Evolutionary conservation across 2,888 invertebrate species (phyloP).

Genomic region (Sarcophaga carnaria): DNA sequence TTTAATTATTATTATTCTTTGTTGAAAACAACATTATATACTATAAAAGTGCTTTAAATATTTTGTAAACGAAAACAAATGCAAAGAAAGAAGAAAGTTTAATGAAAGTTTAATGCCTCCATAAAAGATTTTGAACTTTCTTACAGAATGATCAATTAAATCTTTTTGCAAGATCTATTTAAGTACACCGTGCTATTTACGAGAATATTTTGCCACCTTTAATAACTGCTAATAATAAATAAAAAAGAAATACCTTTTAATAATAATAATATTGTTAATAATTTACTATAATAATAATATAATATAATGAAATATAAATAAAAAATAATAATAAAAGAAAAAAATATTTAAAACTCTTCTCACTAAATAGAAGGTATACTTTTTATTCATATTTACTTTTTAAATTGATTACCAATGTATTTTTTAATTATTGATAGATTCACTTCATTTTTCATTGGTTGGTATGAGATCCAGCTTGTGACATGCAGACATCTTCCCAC

Average conservation of each 20-base stretch:
- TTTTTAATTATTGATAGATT: too few species aligned
- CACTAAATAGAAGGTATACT: too few species aligned
- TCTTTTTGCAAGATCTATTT: slow-evolving; percentile 48
- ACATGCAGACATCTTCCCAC: too few species aligned
- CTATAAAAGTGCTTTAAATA: slow-evolving; percentile 48
- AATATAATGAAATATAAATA: background rate
- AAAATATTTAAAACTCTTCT: slow-evolving; percentile 15
- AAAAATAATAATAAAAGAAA: slow-evolving; percentile 14
- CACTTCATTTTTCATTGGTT: too few species aligned
- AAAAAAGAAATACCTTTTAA: background rate
- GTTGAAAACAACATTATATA: background rate
- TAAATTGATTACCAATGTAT: too few species aligned
- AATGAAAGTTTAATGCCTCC: background rate
- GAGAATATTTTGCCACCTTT: slow-evolving; percentile 65
- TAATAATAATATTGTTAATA: slow-evolving; percentile 53
- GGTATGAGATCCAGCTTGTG: too few species aligned
- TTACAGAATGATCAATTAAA: slow-evolving; percentile 25
- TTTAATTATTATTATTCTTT: background rate
- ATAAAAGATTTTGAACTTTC: slow-evolving; percentile 10
- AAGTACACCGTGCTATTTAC: slow-evolving; percentile 60
- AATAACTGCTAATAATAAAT: slow-evolving; percentile 58
- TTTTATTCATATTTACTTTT: too few species aligned
- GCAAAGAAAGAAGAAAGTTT: background rate
- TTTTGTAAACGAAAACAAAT: background rate
- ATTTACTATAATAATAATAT: slow-evolving; percentile 38